These are phyloP conservation scores for Gonocerus acuteangulatus DNA, from an alignment of 2,888 invertebrate species.

Conservation along the genomic window DNA sequence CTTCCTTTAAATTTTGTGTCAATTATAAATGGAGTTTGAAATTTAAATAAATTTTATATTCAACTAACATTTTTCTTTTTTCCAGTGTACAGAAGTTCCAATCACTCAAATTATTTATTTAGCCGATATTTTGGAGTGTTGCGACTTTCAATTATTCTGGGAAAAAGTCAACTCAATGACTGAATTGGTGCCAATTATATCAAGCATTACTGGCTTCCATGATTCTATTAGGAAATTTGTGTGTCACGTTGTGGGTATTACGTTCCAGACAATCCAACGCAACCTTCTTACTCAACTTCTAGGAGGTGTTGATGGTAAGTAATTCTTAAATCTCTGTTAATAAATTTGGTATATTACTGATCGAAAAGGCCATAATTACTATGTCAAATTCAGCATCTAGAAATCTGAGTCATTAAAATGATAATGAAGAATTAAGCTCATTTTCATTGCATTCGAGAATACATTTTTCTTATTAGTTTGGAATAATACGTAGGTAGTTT, in stretches of 20 bases:
- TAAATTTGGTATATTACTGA: neutral
- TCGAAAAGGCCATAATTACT: neutral
- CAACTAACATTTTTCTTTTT: conserved; percentile 37
- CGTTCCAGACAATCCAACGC: conserved; percentile 89
- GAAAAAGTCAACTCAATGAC: conserved; percentile 58
- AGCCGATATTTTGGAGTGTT: conserved; percentile 85
- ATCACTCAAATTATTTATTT: conserved; percentile 80
- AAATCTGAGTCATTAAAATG: no score
- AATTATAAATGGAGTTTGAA: no score
- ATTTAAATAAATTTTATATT: no score
- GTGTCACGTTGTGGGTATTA: conserved; percentile 93
- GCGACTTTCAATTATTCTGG: conserved; percentile 90
- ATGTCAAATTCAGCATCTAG: no score
- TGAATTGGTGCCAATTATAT: conserved; percentile 67
- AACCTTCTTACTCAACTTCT: conserved; percentile 71
- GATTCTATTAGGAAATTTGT: conserved; percentile 94
- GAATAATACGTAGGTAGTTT: no score
- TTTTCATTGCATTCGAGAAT: no score
- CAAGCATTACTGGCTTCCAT: conserved; percentile 78
- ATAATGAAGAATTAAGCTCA: no score
- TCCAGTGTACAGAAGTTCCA: conserved; percentile 72
- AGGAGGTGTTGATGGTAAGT: conserved; percentile 77
- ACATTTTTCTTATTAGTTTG: no score
- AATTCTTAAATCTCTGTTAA: neutral
- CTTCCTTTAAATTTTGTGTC: no score